Conservation (phyloP, 2,113 vertebrate species). For the Macrotis lagotis region DNA sequence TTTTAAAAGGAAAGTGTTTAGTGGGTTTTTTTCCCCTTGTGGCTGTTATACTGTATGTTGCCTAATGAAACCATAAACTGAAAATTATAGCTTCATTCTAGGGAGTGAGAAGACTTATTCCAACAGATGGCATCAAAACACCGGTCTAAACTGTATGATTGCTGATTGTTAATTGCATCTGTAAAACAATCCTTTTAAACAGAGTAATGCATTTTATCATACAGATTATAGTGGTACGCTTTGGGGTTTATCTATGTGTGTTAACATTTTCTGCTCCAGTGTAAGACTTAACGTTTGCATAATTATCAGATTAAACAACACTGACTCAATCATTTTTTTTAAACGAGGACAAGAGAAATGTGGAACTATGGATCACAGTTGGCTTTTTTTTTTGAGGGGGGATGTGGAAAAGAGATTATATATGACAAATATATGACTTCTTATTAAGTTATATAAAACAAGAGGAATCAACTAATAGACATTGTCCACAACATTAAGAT, state of each 20-base stretch:
- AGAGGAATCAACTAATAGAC: slow-evolving; percentile 59
- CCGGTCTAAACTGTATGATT: slow-evolving; percentile 90
- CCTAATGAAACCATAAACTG: slow-evolving; percentile 88
- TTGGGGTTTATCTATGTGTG: slow-evolving; percentile 85
- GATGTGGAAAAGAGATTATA: slow-evolving; percentile 40
- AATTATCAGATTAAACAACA: slow-evolving; percentile 88
- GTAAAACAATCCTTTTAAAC: slow-evolving; percentile 90
- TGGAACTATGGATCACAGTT: slow-evolving; percentile 76
- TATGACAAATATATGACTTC: slow-evolving; percentile 75
- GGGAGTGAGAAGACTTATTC: slow-evolving; percentile 88
- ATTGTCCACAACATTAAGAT: slow-evolving; percentile 67
- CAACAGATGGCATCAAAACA: slow-evolving; percentile 99
- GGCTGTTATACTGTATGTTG: slow-evolving; percentile 78
- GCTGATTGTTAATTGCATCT: slow-evolving; percentile 90
- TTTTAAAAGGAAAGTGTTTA: slow-evolving; percentile 75
- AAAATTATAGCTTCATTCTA: slow-evolving; percentile 89
- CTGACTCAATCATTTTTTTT: slow-evolving; percentile 79
- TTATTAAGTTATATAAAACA: slow-evolving; percentile 71
- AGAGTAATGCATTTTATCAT: slow-evolving; percentile 88
- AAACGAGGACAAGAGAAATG: slow-evolving; percentile 72
- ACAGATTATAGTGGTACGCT: slow-evolving; percentile 87
- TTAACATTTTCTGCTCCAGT: slow-evolving; percentile 88
- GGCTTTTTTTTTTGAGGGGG: slow-evolving; percentile 74
- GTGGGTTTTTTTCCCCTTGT: slow-evolving; percentile 76
- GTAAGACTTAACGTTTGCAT: slow-evolving; percentile 85